Conservation (phyloP, 1,140 invertebrate genomes). For the Aphelinus certus region DNA sequence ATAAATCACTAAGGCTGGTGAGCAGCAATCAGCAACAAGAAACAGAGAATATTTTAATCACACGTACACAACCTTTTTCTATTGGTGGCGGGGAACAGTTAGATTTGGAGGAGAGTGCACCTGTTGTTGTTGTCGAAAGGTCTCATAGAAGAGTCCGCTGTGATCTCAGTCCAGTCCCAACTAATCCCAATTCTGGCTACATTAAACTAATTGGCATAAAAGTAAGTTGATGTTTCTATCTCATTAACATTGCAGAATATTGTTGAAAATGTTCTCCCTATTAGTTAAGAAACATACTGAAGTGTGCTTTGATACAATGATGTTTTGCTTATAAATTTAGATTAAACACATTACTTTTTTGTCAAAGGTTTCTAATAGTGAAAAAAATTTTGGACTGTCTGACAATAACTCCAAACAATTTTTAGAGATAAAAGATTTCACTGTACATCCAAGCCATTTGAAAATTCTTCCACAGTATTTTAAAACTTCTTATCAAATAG, state of each 20-base stretch:
- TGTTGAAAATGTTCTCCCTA: no score
- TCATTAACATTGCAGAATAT: no score
- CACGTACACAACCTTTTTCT: slow-evolving; percentile 53
- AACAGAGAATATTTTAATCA: slow-evolving; percentile 58
- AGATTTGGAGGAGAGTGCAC: slow-evolving; percentile 55
- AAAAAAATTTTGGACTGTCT: background rate
- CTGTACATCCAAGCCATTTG: background rate
- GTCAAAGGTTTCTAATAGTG: background rate
- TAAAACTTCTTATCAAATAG: no score
- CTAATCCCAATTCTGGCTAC: slow-evolving; percentile 56
- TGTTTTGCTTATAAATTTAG: no score
- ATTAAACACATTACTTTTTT: no score
- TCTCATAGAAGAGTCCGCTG: slow-evolving; percentile 63
- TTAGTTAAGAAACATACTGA: no score
- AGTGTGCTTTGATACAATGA: no score
- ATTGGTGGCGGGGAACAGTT: slow-evolving; percentile 58
- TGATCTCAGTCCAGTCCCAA: slow-evolving; percentile 62
- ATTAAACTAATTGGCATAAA: slow-evolving; percentile 62
- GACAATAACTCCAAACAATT: background rate
- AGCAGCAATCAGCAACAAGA: slow-evolving; percentile 58
- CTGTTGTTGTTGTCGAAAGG: slow-evolving; percentile 59
- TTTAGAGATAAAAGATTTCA: slow-evolving; percentile 18
- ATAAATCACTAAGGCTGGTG: slow-evolving; percentile 63
- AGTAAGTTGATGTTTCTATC: slow-evolving; percentile 47
- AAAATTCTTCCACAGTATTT: no score